Base-by-base conservation (phyloP, 2,113 vertebrate species). In the Paralichthys olivaceus region DNA sequence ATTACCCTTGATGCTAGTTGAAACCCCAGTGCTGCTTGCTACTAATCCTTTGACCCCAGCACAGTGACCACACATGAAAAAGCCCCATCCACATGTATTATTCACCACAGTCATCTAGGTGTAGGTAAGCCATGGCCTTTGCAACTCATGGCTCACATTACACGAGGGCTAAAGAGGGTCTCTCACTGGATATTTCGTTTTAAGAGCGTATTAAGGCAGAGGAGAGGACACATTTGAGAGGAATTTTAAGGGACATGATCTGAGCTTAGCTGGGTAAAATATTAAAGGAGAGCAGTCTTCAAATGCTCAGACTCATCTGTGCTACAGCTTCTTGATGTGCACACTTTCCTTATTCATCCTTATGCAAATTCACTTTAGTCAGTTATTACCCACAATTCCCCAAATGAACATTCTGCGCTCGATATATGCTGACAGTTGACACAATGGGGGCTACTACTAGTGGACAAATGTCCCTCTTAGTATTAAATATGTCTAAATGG, bases 41-140 rank as follows among this genome's bases (percentile, higher is more conserved):
- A 20, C 47, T 15, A 62, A 79, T 40, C 69, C 59, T 71, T 34
- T 57, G 59, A 69, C 51, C 75, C 34, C 32, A 7, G 22, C 3
- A 8, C 59, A 68, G 83, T 49, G 78, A 73, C 77, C 80, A 56
- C 74, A 85, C 76, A 60, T 59, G 51, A 73, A 55, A 78, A 61
- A 22, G 47, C 25, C 73, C 29, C 23, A 4, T 12, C 34, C 57
- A 15, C 64, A 77, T 88, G 64, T 61, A 90, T 90, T 84, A 90
- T 91, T 91, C 86, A 90, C 28, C 61, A 13, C 63, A 69, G 58
- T 77, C 74, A 81, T 75, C 55, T 32, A 59, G 49, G 68, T 77
- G 73, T 67, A 75, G 86, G 72, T 53, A 67, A 59, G 64, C 68
- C 51, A 19, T 12, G 59, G 64, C 76, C 71, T 57, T 29, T 58